Evolutionary conservation across 2,888 invertebrate genomes (phyloP).

Genomic region (Priocnemis perturbator): DNA sequence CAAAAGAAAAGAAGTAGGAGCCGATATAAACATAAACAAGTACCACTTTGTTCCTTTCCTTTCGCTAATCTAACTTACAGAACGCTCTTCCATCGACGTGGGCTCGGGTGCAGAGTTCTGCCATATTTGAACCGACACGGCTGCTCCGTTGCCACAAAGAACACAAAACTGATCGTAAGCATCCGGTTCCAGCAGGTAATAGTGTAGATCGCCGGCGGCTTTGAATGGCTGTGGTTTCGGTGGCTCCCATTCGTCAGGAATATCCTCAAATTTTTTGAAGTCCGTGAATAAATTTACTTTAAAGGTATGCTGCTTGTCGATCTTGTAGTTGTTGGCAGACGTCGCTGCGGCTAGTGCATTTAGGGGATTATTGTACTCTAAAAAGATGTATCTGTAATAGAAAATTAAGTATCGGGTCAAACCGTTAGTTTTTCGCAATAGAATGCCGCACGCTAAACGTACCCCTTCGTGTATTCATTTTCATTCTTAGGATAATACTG

Average conservation of each 20-base stretch:
- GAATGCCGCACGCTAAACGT: slow-evolving; percentile 23
- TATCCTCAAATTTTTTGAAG: slow-evolving; percentile 94
- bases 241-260: slow-evolving; percentile 94
- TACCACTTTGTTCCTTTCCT: background rate
- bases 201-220: slow-evolving; percentile 94
- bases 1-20: no score
- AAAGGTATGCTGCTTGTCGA: slow-evolving; percentile 97
- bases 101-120: slow-evolving; percentile 94
- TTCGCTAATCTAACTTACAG: slow-evolving; percentile 75
- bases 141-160: slow-evolving; percentile 87
- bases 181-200: slow-evolving; percentile 94
- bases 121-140: slow-evolving; percentile 89
- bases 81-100: slow-evolving; percentile 86
- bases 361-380: slow-evolving; percentile 90
- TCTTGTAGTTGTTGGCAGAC: slow-evolving; percentile 91
- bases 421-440: background rate
- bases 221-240: slow-evolving; percentile 93
- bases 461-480: slow-evolving; percentile 90
- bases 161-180: slow-evolving; percentile 97
- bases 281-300: slow-evolving; percentile 96
- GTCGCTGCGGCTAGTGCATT: slow-evolving; percentile 94
- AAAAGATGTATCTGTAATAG: slow-evolving; percentile 85
- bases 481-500: slow-evolving; percentile 92
- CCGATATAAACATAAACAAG: background rate
- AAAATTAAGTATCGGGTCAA: background rate